Evolutionary conservation across 2,113 vertebrate genomes (phyloP), one percentile per base, ranked within the genome.

Genomic region (Rhineura floridana): DNA sequence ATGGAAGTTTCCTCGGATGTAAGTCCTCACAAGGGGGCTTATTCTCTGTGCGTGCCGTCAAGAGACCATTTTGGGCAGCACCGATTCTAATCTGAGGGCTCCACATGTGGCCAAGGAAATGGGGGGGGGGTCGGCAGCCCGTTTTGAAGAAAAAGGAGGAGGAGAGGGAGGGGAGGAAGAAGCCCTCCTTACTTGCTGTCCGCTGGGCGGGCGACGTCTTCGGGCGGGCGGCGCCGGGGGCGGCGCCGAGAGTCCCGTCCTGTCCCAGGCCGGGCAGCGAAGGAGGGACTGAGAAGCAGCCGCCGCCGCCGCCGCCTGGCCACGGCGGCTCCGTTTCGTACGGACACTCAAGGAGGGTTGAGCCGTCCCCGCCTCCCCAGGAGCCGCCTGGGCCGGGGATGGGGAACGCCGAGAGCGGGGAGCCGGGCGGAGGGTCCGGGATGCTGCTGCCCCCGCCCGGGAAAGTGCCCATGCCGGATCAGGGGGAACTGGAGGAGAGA

Each of bases 381-480:
- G 52, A 78, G 85, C 90, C 94, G 94, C 94, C 92, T 93, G 93
- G 87, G 93, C 95, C 83, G 92, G 94, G 94, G 92, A 98, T 99
- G 98, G 98, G 98, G 89, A 99, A 99, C 95, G 96, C 98, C 94
- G 98, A 98, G 92, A 99, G 98, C 92, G 96, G 97, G 94, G 98
- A 98, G 86, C 98, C 97, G 81, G 98, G 98, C 89, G 97, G 97
- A 94, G 96, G 86, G 96, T 97, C 89, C 93, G 97, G 94, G 0
- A 81, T 95, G 39, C 88, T 96, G 52, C 89, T 95, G 88, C 93
- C 98, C 96, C 97, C 98, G 94, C 97, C 98, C 28, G 96, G 98
- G 67, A 99, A 98, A 95, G 98, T 98, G 91, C 98, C 98, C 86
- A 99, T 99, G 98, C 98, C 98, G n/a, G 98, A 99, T 89, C 97